Conservation (phyloP, 2,113 vertebrate species). For the Reinhardtius hippoglossoides region DNA sequence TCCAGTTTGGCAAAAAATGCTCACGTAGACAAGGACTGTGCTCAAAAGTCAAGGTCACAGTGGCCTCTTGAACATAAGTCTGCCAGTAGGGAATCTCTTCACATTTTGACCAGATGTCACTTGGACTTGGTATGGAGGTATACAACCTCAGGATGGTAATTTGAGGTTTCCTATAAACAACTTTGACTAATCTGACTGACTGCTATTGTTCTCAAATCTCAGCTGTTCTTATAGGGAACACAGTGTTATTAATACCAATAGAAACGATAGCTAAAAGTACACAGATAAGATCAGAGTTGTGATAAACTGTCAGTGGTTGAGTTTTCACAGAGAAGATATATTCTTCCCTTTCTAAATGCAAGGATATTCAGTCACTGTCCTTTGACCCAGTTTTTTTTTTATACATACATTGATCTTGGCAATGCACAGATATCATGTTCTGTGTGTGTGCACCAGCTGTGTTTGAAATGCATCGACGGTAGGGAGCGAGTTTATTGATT, state of each 20-base stretch:
- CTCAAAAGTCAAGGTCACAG: too few relatives aligned
- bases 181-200: too few relatives aligned
- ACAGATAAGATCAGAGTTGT: not conserved
- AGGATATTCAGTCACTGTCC: slow-evolving; percentile 4
- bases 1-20: too few relatives aligned
- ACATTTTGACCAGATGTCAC: too few relatives aligned
- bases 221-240: not conserved
- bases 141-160: too few relatives aligned
- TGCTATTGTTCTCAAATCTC: not conserved
- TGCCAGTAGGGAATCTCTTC: too few relatives aligned
- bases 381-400: slow-evolving; percentile 33
- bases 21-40: too few relatives aligned
- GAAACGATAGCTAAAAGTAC: not conserved
- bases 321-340: not conserved
- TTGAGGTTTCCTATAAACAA: too few relatives aligned
- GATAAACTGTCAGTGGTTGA: not conserved
- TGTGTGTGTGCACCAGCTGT: slow-evolving; percentile 47
- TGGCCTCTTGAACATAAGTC: too few relatives aligned
- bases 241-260: not conserved
- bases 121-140: too few relatives aligned
- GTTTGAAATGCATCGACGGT: slow-evolving; percentile 21
- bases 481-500: slow-evolving; percentile 4
- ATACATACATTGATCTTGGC: not conserved
- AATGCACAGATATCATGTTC: not conserved
- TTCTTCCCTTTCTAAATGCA: not conserved